Evolutionary conservation across 2,888 invertebrate genomes (phyloP).

Genomic region (Megastigmus dorsalis): DNA sequence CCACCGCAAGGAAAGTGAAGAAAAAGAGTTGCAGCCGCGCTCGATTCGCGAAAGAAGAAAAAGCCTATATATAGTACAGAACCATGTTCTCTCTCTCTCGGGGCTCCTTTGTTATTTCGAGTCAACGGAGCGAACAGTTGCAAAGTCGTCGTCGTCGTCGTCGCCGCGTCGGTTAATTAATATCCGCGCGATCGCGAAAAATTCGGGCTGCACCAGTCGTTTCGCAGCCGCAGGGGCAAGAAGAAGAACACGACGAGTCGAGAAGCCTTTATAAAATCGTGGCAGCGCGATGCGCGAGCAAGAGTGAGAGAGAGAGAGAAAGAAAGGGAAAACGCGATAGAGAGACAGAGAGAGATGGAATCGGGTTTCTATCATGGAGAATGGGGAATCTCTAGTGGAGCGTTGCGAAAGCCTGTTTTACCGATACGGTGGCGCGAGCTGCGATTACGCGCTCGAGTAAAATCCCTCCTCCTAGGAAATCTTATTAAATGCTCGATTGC

Average conservation of each 20-base stretch:
- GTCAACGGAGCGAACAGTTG: not conserved
- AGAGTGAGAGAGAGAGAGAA: not conserved
- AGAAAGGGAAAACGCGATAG: conserved; percentile 22
- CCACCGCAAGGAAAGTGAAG: too few species aligned
- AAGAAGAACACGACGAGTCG: not conserved
- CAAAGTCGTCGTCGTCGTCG: too few species aligned
- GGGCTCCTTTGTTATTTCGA: not conserved
- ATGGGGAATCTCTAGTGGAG: conserved; percentile 40
- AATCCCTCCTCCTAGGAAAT: conserved; percentile 50
- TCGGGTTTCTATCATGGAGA: not conserved
- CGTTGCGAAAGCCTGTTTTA: conserved; percentile 55
- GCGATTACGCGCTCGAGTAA: conserved; percentile 54
- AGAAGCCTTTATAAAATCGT: too few species aligned
- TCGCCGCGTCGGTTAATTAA: not conserved
- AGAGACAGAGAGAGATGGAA: conserved; percentile 22
- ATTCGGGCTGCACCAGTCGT: too few species aligned
- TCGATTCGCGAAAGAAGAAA: too few species aligned
- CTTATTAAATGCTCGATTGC: conserved; percentile 57
- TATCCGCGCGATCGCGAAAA: not conserved
- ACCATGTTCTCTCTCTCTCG: not conserved
- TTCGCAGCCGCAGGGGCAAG: not conserved
- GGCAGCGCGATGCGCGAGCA: too few species aligned
- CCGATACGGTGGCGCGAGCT: not conserved
- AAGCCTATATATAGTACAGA: too few species aligned
- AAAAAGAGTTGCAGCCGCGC: too few species aligned